Evolutionary conservation across 64 coral and sea anemone species (phyloP), one percentile per base, ranked within the genome.

Genomic region (Montipora cactus): DNA sequence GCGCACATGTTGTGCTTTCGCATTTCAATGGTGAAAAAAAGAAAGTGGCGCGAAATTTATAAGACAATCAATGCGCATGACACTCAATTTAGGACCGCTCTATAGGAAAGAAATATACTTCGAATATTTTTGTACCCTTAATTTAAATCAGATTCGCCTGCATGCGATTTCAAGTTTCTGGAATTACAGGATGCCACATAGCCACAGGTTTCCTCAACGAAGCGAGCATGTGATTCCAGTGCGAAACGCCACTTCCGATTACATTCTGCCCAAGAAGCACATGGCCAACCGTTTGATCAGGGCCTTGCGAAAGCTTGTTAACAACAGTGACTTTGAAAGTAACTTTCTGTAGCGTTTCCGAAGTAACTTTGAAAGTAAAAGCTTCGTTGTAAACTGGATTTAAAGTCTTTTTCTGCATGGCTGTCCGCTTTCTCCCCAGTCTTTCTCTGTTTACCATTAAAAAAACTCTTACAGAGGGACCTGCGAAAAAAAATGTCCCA

Each of bases 381-480:
- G 98, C 95, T 53, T 99, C 98, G 89, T 99, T 99, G 92, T 99
- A 99, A 12, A 99, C 95, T 9, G 98, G 98, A 23, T 99, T 92
- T 59, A 74, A 44, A 21, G 98, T 99, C 44, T 92, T 94, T 76
- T 96, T 96, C 16, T 94, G 92, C 89, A 96, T 96, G 14, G 89
- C 95, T 11, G 98, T 99, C 15, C 94, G 95, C 76, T 99, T 99
- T 50, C 89, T 91, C 20, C 98, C 95, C 44, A 99, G 50, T 84
- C 98, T 84, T 5, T 85, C 94, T 81, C 89, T 94, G 92, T 96
- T 99, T 28, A 96, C 89, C 68, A 89, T 85, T 48, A 99, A 94
- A 20, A 96, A 92, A 4, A 99, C 98, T 81, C 94, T 99, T 13
- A 99, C 95, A 7, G 88, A 44, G 2, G 95, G 95, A n/a, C 98